Base-by-base conservation (phyloP, 2,888 invertebrate species). In the Watsonalla binaria region DNA sequence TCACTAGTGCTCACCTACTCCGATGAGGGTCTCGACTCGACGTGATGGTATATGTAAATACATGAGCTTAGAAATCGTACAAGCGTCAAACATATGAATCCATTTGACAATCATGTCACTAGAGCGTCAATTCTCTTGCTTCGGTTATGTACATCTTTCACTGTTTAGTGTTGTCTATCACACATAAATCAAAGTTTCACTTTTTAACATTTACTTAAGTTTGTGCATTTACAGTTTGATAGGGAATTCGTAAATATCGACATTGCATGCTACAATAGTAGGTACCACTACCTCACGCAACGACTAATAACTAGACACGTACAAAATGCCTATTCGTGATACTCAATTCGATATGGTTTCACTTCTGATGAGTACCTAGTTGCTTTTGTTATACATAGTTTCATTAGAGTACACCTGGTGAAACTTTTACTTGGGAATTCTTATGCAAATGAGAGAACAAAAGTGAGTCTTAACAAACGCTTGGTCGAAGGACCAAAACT, bases 291-390 rank as follows among this genome's bases (percentile, higher is more conserved):
- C 76, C 69, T 70, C 82, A 79, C 78, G 79, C 88, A 83, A 78
- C 70, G 72, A 69, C 68, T 76, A 78, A 77, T 74, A 80, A 80
- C 72, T 70, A 76, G 75, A 75, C 81, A 80, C 78, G 80, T 84
- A 83, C 74, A 72, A 76, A 78, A 76, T 74, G 72, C 63, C 66
- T 63, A 72, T 79, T 86, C 85, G 82, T 86, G 85, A 80, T 83
- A 80, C 76, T 74, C 75, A 65, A 88, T 88, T 87, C 72, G 88
- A 76, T 79, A 76, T 83, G 86, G 87, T 89, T 90, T 90, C 89
- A 89, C 89, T 88, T 83, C 80, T 81, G 78, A 80, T 77, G 76
- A 72, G 70, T 70, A 57, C 46, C 34, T 52, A 45, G 35, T 24
- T 47, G 34, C 24, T 51, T 45, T 34, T 52, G 50, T 53, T 58